These are phyloP conservation scores for Carcina quercana DNA, from an alignment of 2,888 invertebrate genomes.

Conservation along the genomic window DNA sequence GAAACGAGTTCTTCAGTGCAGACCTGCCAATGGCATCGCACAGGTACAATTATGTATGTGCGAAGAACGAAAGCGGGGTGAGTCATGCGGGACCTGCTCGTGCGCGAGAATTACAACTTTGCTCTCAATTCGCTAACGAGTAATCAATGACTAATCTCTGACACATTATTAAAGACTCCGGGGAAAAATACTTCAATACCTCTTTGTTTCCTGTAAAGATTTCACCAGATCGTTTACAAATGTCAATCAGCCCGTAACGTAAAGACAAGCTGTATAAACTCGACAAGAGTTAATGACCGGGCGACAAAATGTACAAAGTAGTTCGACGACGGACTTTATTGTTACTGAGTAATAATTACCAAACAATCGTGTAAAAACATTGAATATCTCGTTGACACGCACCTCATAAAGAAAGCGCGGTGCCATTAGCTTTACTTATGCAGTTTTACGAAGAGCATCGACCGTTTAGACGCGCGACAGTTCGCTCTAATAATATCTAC, in stretches of 20 bases:
- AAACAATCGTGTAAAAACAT: not conserved
- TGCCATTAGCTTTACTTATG: conserved; percentile 18
- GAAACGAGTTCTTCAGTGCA: conserved; percentile 19
- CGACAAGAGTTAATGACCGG: conserved; percentile 9
- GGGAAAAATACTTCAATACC: not conserved
- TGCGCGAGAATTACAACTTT: conserved; percentile 12
- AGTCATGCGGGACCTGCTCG: conserved; percentile 44
- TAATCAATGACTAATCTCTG: not conserved
- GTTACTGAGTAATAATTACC: not conserved
- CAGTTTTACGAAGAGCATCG: conserved; percentile 46
- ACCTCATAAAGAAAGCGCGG: conserved; percentile 4
- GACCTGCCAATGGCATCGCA: conserved; percentile 22
- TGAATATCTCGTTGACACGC: conserved; percentile 5
- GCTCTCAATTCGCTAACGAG: conserved; percentile 2
- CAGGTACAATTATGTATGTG: conserved; percentile 35
- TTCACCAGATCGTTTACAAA: conserved; percentile 22
- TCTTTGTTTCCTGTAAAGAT: conserved; percentile 19
- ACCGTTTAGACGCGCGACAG: conserved; percentile 37
- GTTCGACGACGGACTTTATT: conserved; percentile 1
- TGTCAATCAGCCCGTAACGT: conserved; percentile 20
- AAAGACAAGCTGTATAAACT: conserved; percentile 19
- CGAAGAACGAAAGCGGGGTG: conserved; percentile 54
- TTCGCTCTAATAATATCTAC: conserved; percentile 47
- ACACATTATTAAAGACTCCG: conserved; percentile 1
- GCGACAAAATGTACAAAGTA: conserved; percentile 3